Conservation (phyloP, 2,113 vertebrate genomes). For the Melanotaenia duboulayi region DNA sequence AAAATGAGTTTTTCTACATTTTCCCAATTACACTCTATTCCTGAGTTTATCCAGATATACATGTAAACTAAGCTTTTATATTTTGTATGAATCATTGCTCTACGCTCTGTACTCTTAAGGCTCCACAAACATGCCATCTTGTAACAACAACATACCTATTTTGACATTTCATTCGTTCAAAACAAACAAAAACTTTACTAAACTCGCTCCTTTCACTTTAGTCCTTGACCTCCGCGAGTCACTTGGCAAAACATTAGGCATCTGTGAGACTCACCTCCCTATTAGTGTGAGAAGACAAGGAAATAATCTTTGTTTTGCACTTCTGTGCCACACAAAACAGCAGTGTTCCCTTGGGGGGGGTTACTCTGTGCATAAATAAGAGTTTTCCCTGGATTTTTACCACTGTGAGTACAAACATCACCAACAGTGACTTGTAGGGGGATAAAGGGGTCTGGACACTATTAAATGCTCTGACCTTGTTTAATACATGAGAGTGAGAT, state of each 20-base stretch:
- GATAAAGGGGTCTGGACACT: constrained; percentile 4
- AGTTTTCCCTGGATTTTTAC: constrained; percentile 25
- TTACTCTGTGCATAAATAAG: background rate
- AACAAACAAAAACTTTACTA: background rate
- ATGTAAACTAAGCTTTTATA: background rate
- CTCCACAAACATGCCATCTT: background rate
- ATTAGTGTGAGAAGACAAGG: constrained; percentile 15
- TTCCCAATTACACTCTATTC: too few relatives aligned
- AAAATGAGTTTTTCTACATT: too few relatives aligned
- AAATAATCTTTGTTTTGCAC: constrained; percentile 57
- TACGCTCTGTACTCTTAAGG: background rate
- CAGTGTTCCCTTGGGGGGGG: constrained; percentile 43
- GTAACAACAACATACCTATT: background rate
- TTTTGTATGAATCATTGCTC: background rate
- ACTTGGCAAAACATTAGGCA: background rate
- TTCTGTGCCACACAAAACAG: constrained; percentile 33
- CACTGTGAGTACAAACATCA: constrained; percentile 12
- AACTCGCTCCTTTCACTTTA: background rate
- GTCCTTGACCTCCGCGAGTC: constrained; percentile 26
- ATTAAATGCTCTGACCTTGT: background rate
- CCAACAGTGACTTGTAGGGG: background rate
- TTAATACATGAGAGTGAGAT: background rate
- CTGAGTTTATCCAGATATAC: background rate
- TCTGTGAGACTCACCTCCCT: constrained; percentile 30
- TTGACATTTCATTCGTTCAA: background rate